Percentiles rank a stretch among this genome's conserved stretches.
Conservation (phyloP, 2,113 vertebrate genomes). For the Benitochromis conjunctus region DNA sequence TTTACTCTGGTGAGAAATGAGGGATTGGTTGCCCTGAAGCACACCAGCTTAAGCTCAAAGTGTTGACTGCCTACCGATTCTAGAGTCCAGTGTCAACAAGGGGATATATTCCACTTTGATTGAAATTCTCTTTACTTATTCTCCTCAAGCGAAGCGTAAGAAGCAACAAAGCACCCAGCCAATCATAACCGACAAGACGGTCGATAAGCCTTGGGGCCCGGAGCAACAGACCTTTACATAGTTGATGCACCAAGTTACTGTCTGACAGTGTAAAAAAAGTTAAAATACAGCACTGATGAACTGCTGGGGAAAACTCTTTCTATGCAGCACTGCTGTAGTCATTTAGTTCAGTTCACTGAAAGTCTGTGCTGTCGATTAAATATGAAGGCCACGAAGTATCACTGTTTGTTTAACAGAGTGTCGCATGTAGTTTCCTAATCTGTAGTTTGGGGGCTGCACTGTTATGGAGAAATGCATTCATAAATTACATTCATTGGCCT, state of each 20-base stretch:
- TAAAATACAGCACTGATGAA: slow-evolving; percentile 45
- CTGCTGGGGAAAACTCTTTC: slow-evolving; percentile 24
- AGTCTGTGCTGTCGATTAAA: slow-evolving; percentile 9
- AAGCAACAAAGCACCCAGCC: slow-evolving; percentile 60
- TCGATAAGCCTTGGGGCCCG: slow-evolving; percentile 47
- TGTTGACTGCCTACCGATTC: slow-evolving; percentile 67
- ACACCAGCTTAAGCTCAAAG: slow-evolving; percentile 51
- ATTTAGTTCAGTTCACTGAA: slow-evolving; percentile 31
- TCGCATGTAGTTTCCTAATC: not conserved
- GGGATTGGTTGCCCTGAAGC: slow-evolving; percentile 37
- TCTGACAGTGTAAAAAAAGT: slow-evolving; percentile 27
- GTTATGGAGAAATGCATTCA: not conserved
- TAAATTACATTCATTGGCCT: not conserved
- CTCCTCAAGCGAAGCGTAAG: slow-evolving; percentile 45
- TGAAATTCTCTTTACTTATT: slow-evolving; percentile 70
- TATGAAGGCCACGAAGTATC: slow-evolving; percentile 44
- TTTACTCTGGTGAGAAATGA: slow-evolving; percentile 36
- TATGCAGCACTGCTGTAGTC: slow-evolving; percentile 33
- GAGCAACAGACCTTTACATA: slow-evolving; percentile 46
- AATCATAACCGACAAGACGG: slow-evolving; percentile 64
- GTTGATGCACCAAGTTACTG: slow-evolving; percentile 39
- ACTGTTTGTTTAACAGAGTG: slow-evolving; percentile 19
- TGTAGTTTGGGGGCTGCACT: not conserved
- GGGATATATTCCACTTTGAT: slow-evolving; percentile 63
- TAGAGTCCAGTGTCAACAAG: slow-evolving; percentile 54